phyloP scores from a whole-genome alignment of 2,113 vertebrate species.

The Seriola aureovittata region DNA sequence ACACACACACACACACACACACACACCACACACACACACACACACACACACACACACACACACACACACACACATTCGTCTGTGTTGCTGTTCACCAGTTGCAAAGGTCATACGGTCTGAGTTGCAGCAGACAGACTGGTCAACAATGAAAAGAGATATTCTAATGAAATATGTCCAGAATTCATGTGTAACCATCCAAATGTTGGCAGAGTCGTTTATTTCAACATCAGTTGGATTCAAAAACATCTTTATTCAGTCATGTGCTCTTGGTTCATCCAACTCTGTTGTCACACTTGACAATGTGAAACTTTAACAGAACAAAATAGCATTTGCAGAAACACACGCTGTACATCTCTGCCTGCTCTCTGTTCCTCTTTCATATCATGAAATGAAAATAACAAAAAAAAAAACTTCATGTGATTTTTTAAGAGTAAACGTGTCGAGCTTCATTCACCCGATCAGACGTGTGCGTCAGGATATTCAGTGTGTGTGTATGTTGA shows the following conservation, averaged over 20 bases:
- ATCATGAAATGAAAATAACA: constrained; percentile 56
- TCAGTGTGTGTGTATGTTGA: background rate
- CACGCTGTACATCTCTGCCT: background rate
- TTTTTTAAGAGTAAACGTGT: background rate
- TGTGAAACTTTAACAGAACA: constrained; percentile 19
- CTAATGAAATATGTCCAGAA: background rate
- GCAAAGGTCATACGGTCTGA: background rate
- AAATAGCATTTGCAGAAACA: constrained; percentile 22
- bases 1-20: constrained; percentile 12
- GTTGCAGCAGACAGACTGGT: background rate
- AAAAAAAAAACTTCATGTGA: background rate
- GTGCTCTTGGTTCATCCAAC: background rate
- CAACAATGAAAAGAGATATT: background rate
- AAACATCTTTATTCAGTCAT: background rate
- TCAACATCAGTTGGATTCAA: background rate
- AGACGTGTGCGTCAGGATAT: background rate
- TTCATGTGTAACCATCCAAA: background rate
- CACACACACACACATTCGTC: background rate
- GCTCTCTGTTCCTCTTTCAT: constrained; percentile 64
- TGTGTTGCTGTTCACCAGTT: background rate
- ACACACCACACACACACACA: constrained; percentile 10
- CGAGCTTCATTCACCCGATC: background rate
- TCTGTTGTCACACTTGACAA: background rate
- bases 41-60: constrained; percentile 6
- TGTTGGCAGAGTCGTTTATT: background rate